phyloP scores from a whole-genome alignment of 2,113 vertebrate species.

The Crypturellus undulatus region DNA sequence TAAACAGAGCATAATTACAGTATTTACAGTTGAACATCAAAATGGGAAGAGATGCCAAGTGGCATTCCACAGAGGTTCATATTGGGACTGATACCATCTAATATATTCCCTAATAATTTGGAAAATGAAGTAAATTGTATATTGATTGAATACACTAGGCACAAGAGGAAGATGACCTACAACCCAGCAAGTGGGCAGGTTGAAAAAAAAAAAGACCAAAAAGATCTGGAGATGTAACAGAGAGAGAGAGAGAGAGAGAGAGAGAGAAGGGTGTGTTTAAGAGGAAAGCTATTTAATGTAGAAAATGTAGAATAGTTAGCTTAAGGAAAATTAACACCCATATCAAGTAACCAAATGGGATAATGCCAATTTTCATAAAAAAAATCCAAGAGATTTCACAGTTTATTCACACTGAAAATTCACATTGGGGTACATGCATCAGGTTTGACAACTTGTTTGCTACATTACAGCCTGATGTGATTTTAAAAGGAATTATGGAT shows the following conservation, averaged over 20 bases:
- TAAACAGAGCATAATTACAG: slow-evolving; percentile 60
- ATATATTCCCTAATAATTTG: slow-evolving; percentile 51
- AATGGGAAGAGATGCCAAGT: slow-evolving; percentile 59
- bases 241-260: slow-evolving; percentile 31
- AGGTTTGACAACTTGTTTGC: slow-evolving; percentile 71
- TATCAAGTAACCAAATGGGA: slow-evolving; percentile 58
- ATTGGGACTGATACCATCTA: slow-evolving; percentile 48
- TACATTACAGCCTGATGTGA: slow-evolving; percentile 53
- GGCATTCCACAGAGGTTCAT: slow-evolving; percentile 55
- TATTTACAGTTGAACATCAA: slow-evolving; percentile 60
- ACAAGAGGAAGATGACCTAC: slow-evolving; percentile 29
- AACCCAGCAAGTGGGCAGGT: slow-evolving; percentile 21
- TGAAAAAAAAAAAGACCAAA: not conserved
- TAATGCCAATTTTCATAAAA: slow-evolving; percentile 58
- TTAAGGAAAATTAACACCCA: slow-evolving; percentile 49
- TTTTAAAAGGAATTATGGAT: slow-evolving; percentile 27
- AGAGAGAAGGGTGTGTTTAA: slow-evolving; percentile 26
- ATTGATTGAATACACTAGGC: not conserved
- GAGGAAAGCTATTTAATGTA: slow-evolving; percentile 37
- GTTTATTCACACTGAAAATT: slow-evolving; percentile 70
- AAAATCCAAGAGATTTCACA: slow-evolving; percentile 52
- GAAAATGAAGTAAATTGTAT: slow-evolving; percentile 37
- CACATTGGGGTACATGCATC: slow-evolving; percentile 40
- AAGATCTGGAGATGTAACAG: slow-evolving; percentile 11
- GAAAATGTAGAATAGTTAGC: slow-evolving; percentile 50